Conservation (phyloP, 1,140 invertebrate species). For the Drosophila yakuba region DNA sequence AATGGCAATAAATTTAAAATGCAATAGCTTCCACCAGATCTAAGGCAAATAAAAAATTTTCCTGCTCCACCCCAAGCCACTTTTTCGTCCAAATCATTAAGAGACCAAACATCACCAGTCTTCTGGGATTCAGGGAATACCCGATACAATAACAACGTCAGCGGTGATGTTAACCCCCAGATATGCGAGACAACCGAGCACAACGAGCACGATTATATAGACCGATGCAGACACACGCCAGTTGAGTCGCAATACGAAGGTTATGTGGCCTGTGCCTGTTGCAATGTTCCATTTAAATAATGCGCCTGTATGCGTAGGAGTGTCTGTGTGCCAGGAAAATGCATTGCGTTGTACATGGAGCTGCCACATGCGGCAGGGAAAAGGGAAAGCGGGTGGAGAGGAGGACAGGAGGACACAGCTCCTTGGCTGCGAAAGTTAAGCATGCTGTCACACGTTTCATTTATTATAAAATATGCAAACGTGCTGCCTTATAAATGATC, state of each 20-base stretch:
- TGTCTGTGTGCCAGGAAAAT: conserved; percentile 12
- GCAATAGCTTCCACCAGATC: conserved; percentile 6
- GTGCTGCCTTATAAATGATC: conserved; percentile 62
- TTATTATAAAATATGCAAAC: conserved; percentile 81
- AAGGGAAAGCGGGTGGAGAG: background rate
- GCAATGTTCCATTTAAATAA: conserved; percentile 76
- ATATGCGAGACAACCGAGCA: conserved; percentile 32
- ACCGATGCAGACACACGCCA: conserved; percentile 22
- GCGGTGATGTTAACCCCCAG: conserved; percentile 30
- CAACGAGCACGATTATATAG: conserved; percentile 8
- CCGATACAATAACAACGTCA: conserved; percentile 27
- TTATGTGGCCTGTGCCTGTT: conserved; percentile 24
- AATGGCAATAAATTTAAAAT: conserved; percentile 3
- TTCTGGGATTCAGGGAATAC: conserved; percentile 1
- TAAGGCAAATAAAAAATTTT: no score
- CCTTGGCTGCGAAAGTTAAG: conserved; percentile 62
- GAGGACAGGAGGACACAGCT: background rate
- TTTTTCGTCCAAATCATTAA: conserved; percentile 29
- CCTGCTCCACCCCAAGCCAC: no score
- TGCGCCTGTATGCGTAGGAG: conserved; percentile 30
- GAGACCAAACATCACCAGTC: conserved; percentile 33
- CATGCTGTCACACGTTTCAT: conserved; percentile 81
- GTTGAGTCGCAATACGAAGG: conserved; percentile 7
- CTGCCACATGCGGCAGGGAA: background rate
- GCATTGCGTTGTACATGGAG: conserved; percentile 21